phyloP scores from a whole-genome alignment of 2,797 vertebrate species.

The Lacerta bilineata region DNA sequence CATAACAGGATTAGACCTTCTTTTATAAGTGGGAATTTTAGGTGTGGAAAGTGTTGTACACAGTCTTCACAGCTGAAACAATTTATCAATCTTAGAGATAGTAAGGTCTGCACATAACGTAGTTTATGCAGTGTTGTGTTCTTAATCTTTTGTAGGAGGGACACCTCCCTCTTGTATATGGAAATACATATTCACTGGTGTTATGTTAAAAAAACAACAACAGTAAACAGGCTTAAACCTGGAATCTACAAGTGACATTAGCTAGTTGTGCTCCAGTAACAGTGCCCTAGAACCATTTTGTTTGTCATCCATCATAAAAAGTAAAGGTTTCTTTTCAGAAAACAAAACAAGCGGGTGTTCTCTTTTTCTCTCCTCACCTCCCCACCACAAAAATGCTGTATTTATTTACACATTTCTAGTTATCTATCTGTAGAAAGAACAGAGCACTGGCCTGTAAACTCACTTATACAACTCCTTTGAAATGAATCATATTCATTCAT shows the following conservation, averaged over 20 bases:
- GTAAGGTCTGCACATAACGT: no score
- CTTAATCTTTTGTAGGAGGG: neutral
- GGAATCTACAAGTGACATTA: neutral
- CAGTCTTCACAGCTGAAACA: no score
- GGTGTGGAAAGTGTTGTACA: no score
- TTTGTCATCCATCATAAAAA: neutral
- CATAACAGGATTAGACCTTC: no score
- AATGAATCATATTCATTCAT: no score
- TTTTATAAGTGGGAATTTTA: no score
- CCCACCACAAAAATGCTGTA: neutral
- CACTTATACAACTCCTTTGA: neutral
- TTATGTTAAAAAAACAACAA: neutral
- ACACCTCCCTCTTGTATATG: neutral
- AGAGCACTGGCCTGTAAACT: neutral
- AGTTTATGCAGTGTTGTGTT: neutral
- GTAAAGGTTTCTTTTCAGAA: neutral
- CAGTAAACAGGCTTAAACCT: neutral
- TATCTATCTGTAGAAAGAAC: neutral
- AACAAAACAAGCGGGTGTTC: neutral
- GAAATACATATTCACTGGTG: neutral
- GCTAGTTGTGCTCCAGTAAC: neutral
- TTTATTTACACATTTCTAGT: neutral
- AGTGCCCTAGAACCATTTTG: neutral
- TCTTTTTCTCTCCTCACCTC: no score
- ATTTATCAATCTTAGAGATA: no score